A percentile compares a stretch with the other conserved stretches of the same genome.
Conservation (phyloP, 2,888 invertebrate species). For the Apamea monoglypha region DNA sequence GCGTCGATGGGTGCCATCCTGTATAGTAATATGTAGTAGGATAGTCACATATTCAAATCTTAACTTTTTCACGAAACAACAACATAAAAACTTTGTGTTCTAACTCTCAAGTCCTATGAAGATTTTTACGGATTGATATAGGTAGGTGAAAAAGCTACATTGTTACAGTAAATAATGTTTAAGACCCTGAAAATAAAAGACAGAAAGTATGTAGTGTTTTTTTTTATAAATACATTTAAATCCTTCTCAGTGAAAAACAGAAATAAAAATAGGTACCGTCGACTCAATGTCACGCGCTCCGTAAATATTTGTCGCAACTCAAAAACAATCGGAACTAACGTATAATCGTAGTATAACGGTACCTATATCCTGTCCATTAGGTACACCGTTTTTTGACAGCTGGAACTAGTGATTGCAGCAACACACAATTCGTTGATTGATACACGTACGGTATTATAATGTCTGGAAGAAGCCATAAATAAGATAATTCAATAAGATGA, state of each 20-base stretch:
- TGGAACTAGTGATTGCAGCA: not conserved
- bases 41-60: not conserved
- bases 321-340: slow-evolving; percentile 17
- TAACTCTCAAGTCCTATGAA: not conserved
- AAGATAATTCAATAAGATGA: too few relatives aligned
- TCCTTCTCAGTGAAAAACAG: slow-evolving; percentile 33
- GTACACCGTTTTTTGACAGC: too few relatives aligned
- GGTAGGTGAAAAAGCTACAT: not conserved
- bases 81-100: not conserved
- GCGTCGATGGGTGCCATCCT: too few relatives aligned
- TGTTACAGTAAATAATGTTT: not conserved
- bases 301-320: slow-evolving; percentile 5
- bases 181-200: not conserved
- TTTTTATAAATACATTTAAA: not conserved
- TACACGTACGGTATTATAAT: too few relatives aligned
- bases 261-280: slow-evolving; percentile 9
- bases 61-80: not conserved
- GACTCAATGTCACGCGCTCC: slow-evolving; percentile 35
- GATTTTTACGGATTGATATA: not conserved
- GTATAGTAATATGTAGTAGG: too few relatives aligned
- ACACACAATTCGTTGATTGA: too few relatives aligned
- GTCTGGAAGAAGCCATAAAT: too few relatives aligned
- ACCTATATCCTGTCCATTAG: not conserved
- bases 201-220: not conserved
- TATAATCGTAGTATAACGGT: slow-evolving; percentile 11